Base-by-base conservation (phyloP, 2,113 vertebrate species). In the Hymenochirus boettgeri region DNA sequence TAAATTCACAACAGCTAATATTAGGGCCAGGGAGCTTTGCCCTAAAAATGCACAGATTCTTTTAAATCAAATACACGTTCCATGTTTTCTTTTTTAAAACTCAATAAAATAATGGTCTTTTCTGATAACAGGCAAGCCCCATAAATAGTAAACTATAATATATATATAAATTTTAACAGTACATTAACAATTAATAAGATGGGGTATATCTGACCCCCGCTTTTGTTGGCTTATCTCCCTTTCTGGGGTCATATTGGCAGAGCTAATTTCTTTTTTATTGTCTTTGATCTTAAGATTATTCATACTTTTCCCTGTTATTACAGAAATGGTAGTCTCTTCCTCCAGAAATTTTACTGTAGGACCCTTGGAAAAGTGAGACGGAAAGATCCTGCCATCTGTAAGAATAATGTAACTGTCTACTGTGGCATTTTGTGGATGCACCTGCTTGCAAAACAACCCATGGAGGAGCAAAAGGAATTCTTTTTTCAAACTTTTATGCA, bases 401-500 rank as follows among this genome's bases (percentile, higher is more conserved):
- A 83, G 79, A 0, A 85, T 88, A 66, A 89, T 87, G 13, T 87
- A 90, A 73, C 86, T 89, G 67, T 89, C 85, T 18, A 75, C 76
- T 0, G 74, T 82, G 0, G 84, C 89, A 59, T 76, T 80, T 65
- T 86, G 84, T 2, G 77, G 75, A 26, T 70, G 75, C 2, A 76
- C 77, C 57, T 81, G 76, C 50, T 80, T 85, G 72, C 86, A 87
- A 69, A 89, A 83, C 0, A 90, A 59, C n/a, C 82, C 87, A 3
- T 82, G 91, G 46, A 95, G 80, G 70, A 92, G 69, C 19, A 58
- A 66, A 25, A 77, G 60, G 57, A 80, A 71, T 63, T 82, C 80
- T 54, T 80, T 82, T 73, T 75, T 79, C 70, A 51, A 21, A 4
- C 89, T 89, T 57, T 90, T 89, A 74, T 93, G 90, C 89, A 92